Evolutionary conservation across 2,888 invertebrate species (phyloP), one percentile per base, ranked within the genome.

Genomic region (Drosophila nr. perissopoda): DNA sequence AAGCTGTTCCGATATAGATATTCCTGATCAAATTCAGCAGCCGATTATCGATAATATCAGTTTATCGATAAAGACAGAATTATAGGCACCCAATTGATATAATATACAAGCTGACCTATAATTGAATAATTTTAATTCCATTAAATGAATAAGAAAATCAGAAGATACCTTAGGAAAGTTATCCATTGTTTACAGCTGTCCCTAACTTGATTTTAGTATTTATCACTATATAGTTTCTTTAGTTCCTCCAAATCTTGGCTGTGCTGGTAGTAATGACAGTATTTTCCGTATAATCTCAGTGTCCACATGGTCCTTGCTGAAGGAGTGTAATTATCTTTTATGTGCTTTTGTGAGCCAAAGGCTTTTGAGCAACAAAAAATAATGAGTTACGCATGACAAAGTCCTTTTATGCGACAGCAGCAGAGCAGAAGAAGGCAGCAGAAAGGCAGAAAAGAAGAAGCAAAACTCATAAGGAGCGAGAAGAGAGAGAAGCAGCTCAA

Each of bases 311-410:
- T 36, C 27, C 38, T 38, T 16, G n/a, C 58, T 48, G 18, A 16
- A 13, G 57, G 16, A 67, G 56, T 51, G 83, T 83, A 81, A 85
- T 80, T 87, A 82, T 78, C 86, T 89, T 79, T 81, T 61, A 58
- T 80, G 42, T 73, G 72, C 76, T 59, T 60, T 72, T 88, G 79
- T 75, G 73, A 74, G 79, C 73, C 76, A 84, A 82, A 82, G 66
- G 72, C 65, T 78, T 72, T 69, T 69, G 65, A 75, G 81, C 84
- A 84, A 76, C 90, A 90, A 38, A 84, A 90, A 90, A 92, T 92
- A 92, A 92, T 92, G 92, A 92, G 90, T 87, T 91, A 92, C 92
- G 92, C 92, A 92, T 92, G 92, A 91, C 81, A 92, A 87, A 90
- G 83, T 91, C 90, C 86, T 90, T 92, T 92, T 84, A 87, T 73